Percentiles rank a stretch among this genome's conserved stretches.
phyloP scores from a whole-genome alignment of 2,888 invertebrate species.

The Tetanocera ferruginea region DNA sequence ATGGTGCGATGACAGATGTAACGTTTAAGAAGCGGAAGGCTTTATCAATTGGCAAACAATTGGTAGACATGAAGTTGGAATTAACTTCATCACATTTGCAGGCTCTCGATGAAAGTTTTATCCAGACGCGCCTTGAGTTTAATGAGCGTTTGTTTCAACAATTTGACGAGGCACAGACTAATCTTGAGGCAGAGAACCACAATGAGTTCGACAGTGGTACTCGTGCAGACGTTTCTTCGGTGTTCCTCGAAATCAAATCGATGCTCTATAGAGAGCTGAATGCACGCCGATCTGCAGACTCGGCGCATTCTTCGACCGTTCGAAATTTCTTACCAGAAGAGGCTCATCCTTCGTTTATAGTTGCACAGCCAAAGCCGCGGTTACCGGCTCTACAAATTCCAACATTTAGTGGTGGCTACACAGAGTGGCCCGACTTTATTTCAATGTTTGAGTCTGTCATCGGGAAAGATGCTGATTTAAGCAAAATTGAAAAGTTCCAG shows the following conservation, averaged over 20 bases:
- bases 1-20: not conserved
- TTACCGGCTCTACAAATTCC: not conserved
- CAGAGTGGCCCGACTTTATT: not conserved
- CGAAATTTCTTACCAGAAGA: slow-evolving; percentile 30
- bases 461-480: slow-evolving; percentile 20
- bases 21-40: not conserved
- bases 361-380: not conserved
- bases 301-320: slow-evolving; percentile 31
- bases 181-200: slow-evolving; percentile 22
- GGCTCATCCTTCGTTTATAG: not conserved
- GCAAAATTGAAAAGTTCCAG: slow-evolving; percentile 39
- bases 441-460: no score
- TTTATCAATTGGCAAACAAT: not conserved
- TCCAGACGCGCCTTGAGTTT: not conserved
- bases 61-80: not conserved
- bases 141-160: not conserved
- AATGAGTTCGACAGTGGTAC: slow-evolving; percentile 2
- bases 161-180: slow-evolving; percentile 33
- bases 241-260: slow-evolving; percentile 41
- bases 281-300: slow-evolving; percentile 7
- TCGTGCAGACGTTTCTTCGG: slow-evolving; percentile 26
- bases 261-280: slow-evolving; percentile 32
- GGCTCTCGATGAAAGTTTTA: not conserved
- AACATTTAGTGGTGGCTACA: not conserved
- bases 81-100: not conserved